phyloP scores from a whole-genome alignment of 2,888 invertebrate species.

The Drosophila parthenogenetica region DNA sequence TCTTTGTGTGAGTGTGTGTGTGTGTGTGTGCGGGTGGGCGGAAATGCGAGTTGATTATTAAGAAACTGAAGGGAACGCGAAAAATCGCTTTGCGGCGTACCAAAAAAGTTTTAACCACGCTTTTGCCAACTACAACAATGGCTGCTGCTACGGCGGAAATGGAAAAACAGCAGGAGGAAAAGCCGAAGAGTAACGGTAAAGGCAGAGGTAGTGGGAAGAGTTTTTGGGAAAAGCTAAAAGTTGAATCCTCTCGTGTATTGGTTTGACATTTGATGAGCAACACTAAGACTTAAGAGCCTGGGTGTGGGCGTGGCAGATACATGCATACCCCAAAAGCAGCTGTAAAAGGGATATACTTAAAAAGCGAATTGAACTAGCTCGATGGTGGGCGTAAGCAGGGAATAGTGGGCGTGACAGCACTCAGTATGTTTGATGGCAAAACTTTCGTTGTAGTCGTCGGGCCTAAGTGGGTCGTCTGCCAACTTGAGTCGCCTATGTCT shows the following conservation, averaged over 20 bases:
- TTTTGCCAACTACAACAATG: slow-evolving; percentile 69
- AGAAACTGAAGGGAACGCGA: slow-evolving; percentile 54
- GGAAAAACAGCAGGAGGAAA: slow-evolving; percentile 57
- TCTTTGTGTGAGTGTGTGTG: not conserved
- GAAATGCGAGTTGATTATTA: slow-evolving; percentile 54
- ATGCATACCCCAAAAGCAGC: slow-evolving; percentile 22
- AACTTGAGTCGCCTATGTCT: slow-evolving; percentile 20
- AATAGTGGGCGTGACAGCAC: slow-evolving; percentile 21
- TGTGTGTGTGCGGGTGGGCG: not conserved
- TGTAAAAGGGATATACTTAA: slow-evolving; percentile 69
- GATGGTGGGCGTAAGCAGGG: slow-evolving; percentile 1
- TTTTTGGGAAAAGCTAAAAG: slow-evolving; percentile 46
- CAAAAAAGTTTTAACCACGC: slow-evolving; percentile 74
- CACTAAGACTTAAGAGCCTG: slow-evolving; percentile 42
- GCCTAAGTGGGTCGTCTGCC: slow-evolving; percentile 48
- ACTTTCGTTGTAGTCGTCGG: slow-evolving; percentile 29
- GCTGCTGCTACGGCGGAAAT: slow-evolving; percentile 62
- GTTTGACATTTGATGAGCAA: slow-evolving; percentile 80
- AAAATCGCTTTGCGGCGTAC: slow-evolving; percentile 75
- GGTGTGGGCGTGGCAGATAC: slow-evolving; percentile 28
- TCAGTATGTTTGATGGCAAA: slow-evolving; percentile 20
- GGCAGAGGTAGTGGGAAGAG: not conserved
- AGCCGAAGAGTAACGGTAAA: slow-evolving; percentile 7
- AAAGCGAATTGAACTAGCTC: slow-evolving; percentile 77
- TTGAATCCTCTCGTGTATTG: slow-evolving; percentile 77